Evolutionary conservation across 2,113 vertebrate genomes (phyloP).

Genomic region (Malurus melanocephalus): DNA sequence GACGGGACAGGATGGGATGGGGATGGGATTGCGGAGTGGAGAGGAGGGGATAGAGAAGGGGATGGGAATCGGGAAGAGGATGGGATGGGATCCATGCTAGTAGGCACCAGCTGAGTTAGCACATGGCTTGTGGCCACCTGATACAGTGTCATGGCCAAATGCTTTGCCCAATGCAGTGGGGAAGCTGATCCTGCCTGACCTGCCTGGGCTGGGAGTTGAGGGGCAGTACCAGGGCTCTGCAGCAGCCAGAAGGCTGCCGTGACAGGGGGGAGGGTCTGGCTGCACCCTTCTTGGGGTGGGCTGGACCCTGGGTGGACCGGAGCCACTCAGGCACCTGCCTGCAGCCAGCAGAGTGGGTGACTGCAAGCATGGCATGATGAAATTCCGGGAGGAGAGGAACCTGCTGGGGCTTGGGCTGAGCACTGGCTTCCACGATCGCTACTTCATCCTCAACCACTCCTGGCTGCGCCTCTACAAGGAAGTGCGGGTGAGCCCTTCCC

Average conservation of each 20-base stretch:
- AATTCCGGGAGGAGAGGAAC: conserved; percentile 88
- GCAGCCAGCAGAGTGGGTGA: conserved; percentile 84
- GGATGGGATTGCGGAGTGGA: neutral
- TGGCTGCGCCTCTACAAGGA: conserved; percentile 92
- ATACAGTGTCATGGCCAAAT: fast-evolving
- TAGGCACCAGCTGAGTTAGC: neutral
- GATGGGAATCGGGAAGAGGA: neutral
- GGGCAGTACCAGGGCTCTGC: neutral
- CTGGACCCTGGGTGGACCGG: neutral
- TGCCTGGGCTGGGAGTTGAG: neutral
- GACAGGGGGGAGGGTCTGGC: fast-evolving
- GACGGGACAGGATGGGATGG: neutral
- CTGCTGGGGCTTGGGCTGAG: conserved; percentile 82
- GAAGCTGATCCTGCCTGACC: neutral
- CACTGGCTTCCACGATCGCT: conserved; percentile 87
- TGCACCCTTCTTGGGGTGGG: neutral
- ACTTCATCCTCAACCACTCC: conserved; percentile 87
- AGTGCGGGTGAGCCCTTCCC: conserved; percentile 78
- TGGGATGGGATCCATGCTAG: neutral
- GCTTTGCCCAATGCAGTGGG: neutral
- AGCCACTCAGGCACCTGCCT: neutral
- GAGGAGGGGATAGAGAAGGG: neutral
- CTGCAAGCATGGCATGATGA: conserved; percentile 90
- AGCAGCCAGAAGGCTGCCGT: neutral
- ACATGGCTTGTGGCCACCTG: neutral